Base-by-base conservation (phyloP, 2,113 vertebrate genomes). In the Circaetus cinerascens region DNA sequence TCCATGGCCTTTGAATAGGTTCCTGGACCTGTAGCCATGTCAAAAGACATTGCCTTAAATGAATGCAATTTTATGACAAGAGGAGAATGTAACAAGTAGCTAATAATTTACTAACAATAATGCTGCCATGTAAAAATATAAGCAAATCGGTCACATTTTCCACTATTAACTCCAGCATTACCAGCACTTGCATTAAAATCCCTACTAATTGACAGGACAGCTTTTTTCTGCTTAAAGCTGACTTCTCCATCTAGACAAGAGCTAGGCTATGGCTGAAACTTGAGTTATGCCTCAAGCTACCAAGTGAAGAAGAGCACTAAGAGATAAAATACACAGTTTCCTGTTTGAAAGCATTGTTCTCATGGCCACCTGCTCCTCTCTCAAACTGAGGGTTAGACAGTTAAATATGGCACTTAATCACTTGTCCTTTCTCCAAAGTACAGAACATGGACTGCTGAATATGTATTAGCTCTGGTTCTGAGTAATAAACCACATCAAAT, bases 401-500 rank as follows among this genome's bases (percentile, higher is more conserved):
- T 82, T 90, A 76, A 78, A 87, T 32, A 82, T n/a, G 17, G 26
- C 68, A 81, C 77, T 50, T 43, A 43, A 86, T 79, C 85, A 83
- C 94, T 92, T 68, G 95, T 88, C 88, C 96, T 93, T 95, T 95
- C 91, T 94, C 64, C 94, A 93, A 92, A 88, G 77, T 34, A 56
- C 73, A 87, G 93, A 69, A 74, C 40, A 36, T 50, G 77, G 97
- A 91, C 90, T 95, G 73, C 89, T 93, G 91, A 97, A 92, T 81
- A 50, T 78, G 72, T 67, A 96, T 96, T 94, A 96, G 95, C 92
- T 97, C 62, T 46, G 93, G 92, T 97, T 96, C 96, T 87, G 94
- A 97, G 95, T 95, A 97, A 97, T 60, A 95, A 77, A 91, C 94
- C 91, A 92, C 86, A 89, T 55, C 95, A 95, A 90, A 93, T 80